These are phyloP conservation scores for Panagrolaimus sp. DNA, from an alignment of 1,140 invertebrate genomes.

Conservation along the genomic window DNA sequence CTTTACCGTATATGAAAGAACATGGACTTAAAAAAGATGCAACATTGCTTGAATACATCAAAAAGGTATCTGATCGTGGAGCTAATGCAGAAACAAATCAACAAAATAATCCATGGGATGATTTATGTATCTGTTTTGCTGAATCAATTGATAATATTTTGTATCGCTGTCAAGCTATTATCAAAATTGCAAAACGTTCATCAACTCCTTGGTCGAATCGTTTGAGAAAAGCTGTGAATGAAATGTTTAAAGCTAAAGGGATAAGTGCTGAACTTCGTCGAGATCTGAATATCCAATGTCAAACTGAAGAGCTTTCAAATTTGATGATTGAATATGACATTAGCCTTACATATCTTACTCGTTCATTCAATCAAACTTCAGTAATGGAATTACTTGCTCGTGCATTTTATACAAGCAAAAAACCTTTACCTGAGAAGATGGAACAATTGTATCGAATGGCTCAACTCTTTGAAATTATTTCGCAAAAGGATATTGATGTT, in stretches of 20 bases:
- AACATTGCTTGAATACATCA: conserved; percentile 19
- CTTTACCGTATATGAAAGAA: conserved; percentile 20
- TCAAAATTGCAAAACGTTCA: not conserved
- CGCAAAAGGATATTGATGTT: too few species aligned
- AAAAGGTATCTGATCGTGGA: not conserved
- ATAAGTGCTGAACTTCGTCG: not conserved
- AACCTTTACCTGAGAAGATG: too few species aligned
- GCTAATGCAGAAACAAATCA: not conserved
- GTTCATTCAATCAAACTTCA: too few species aligned
- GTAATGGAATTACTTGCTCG: too few species aligned
- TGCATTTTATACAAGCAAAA: too few species aligned
- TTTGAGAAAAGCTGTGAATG: conserved; percentile 8
- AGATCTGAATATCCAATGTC: conserved; percentile 12
- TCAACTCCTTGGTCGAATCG: conserved; percentile 7
- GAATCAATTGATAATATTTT: conserved; percentile 12
- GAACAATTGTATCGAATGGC: too few species aligned
- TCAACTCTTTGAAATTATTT: too few species aligned
- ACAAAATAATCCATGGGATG: too few species aligned
- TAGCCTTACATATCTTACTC: not conserved
- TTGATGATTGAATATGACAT: conserved; percentile 12
- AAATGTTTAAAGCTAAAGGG: not conserved
- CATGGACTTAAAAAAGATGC: conserved; percentile 17
- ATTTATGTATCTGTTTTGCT: not conserved
- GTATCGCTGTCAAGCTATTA: conserved; percentile 15
- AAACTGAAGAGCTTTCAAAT: not conserved